Base-by-base conservation (phyloP, 2,113 vertebrate genomes). In the Takifugu flavidus region DNA sequence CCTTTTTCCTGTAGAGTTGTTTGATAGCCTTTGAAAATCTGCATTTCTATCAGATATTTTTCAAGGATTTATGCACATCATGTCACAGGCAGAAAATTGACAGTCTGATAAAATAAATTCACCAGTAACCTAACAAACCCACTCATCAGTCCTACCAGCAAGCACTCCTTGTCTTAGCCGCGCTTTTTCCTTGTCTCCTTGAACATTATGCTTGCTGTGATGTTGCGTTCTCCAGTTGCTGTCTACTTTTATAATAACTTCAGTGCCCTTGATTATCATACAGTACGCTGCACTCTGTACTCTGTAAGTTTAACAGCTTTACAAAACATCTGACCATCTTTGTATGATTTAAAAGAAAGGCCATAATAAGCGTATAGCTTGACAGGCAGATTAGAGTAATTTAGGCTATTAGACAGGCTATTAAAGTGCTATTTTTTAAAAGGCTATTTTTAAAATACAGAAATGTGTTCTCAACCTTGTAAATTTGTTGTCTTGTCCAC, bases 1-100 rank as follows among this genome's bases (percentile, higher is more conserved):
- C 20, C 67, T 53, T 74, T 70, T 74, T 86, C 7, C 73, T 80
- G 70, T 74, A 55, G 67, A 84, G 82, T 83, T 88, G 83, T 83
- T 86, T 78, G 76, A 74, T 63, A 65, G 72, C 60, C 70, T 84
- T 84, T 86, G 76, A 77, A 84, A 47, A 82, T 74, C 71, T 80
- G 85, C 69, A 83, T 84, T 84, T 72, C 42, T 56, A 83, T 78
- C 73, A 73, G 64, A 79, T 82, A 67, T 78, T 79, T 80, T 76
- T 78, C 75, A 86, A 85, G 84, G 75, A 78, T 87, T 75, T 70
- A 46, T 50, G 57, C 78, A 67, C 75, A 54, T 73, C 74, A 75
- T 75, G 78, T 77, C 82, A 52, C 72, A 67, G 67, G 70, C 52
- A 67, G 60, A 82, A 79, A 76, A 31, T 74, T 62, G 65, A 70